These are phyloP conservation scores for Tribolium freemani DNA, from an alignment of 2,888 invertebrate genomes.

Conservation along the genomic window DNA sequence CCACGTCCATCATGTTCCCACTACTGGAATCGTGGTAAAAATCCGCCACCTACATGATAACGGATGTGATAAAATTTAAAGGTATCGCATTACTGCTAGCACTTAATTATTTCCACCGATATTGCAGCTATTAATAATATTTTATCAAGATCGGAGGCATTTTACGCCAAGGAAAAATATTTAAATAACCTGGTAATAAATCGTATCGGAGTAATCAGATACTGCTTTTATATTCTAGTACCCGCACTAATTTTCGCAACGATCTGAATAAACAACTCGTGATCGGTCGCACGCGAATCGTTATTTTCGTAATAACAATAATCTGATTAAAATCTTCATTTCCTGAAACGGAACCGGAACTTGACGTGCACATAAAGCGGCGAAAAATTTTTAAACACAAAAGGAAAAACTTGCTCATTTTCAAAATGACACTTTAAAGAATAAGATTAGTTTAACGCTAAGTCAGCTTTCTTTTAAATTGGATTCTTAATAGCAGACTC, in stretches of 20 bases:
- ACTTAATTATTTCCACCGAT: conserved; percentile 38
- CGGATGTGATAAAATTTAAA: conserved; percentile 18
- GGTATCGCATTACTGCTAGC: conserved; percentile 21
- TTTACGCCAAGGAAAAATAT: conserved; percentile 24
- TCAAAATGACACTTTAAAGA: conserved; percentile 12
- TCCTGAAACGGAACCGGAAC: conserved; percentile 9
- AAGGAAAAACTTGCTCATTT: neutral
- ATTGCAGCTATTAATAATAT: conserved; percentile 35
- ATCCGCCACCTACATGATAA: conserved; percentile 64
- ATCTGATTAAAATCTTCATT: conserved; percentile 30
- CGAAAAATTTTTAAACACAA: neutral
- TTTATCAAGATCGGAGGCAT: conserved; percentile 32
- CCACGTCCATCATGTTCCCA: conserved; percentile 73
- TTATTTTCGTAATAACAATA: conserved; percentile 29
- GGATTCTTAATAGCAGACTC: neutral
- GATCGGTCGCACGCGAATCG: conserved; percentile 28
- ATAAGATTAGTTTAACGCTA: conserved; percentile 11
- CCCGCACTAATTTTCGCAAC: conserved; percentile 30
- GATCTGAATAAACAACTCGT: conserved; percentile 30
- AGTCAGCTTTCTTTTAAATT: conserved; percentile 9
- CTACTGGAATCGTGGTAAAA: conserved; percentile 68
- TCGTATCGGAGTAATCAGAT: conserved; percentile 38
- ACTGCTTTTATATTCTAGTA: conserved; percentile 30
- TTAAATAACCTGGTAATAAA: conserved; percentile 39
- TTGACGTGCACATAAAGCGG: conserved; percentile 6